Conservation (phyloP, 2,113 vertebrate species). For the Chloebia gouldiae region DNA sequence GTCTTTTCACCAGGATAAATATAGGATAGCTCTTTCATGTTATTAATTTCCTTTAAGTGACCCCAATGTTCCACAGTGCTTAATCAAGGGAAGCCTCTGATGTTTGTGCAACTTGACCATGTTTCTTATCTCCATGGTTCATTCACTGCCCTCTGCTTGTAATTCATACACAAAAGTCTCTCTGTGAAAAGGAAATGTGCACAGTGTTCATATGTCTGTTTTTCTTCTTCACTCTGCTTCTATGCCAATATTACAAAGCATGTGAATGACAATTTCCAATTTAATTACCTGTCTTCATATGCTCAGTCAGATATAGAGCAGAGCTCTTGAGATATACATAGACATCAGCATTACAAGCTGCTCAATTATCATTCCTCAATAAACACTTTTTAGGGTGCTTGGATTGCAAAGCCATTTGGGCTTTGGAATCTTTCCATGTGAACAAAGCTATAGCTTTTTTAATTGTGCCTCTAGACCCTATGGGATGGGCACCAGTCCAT, state of each 20-base stretch:
- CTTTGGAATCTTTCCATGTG: neutral
- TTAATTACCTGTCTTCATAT: neutral
- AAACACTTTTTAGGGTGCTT: neutral
- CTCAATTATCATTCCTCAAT: neutral
- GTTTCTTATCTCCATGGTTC: neutral
- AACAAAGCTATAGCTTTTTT: neutral
- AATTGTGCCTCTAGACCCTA: neutral
- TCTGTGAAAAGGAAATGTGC: neutral
- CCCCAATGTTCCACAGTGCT: neutral
- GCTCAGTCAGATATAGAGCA: neutral
- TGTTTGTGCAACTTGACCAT: neutral
- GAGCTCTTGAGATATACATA: neutral
- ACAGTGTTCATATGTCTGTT: neutral
- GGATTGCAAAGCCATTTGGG: neutral
- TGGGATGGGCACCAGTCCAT: neutral
- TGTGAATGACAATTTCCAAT: neutral
- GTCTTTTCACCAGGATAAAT: neutral
- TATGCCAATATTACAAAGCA: neutral
- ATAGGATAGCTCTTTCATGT: neutral
- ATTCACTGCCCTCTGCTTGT: neutral
- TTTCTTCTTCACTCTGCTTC: neutral
- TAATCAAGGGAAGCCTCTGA: neutral
- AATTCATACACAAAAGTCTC: neutral
- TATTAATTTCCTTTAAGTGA: neutral
- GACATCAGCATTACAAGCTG: neutral